Evolutionary conservation across 2,113 vertebrate species (phyloP).

Genomic region (Tyto alba): DNA sequence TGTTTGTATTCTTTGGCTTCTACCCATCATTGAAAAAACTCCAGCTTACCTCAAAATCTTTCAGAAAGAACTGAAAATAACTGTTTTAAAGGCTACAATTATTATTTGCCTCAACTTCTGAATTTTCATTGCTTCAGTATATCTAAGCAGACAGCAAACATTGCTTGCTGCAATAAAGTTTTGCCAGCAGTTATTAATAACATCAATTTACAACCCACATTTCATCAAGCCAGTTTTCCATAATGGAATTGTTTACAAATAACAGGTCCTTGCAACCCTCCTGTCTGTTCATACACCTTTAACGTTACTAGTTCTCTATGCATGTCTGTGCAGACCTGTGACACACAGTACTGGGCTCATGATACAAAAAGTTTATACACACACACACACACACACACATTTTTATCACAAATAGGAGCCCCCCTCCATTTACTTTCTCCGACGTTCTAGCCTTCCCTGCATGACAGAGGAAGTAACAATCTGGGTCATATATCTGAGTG

Average conservation of each 20-base stretch:
- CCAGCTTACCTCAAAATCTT: background rate
- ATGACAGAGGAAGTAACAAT: background rate
- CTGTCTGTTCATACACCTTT: background rate
- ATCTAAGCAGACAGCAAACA: background rate
- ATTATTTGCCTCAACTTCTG: background rate
- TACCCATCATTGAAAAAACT: background rate
- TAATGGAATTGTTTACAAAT: background rate
- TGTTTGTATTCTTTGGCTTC: background rate
- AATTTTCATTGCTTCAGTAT: background rate
- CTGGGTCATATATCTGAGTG: accelerated
- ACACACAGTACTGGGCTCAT: background rate
- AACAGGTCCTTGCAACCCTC: accelerated
- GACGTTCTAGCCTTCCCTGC: background rate
- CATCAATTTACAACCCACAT: background rate
- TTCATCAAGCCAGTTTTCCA: background rate
- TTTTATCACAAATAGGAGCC: background rate
- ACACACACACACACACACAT: too few relatives aligned
- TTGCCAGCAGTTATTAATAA: background rate
- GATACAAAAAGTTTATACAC: background rate
- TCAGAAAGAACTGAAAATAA: background rate
- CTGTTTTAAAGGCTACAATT: background rate
- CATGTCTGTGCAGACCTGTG: background rate
- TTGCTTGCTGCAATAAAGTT: background rate
- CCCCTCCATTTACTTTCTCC: background rate
- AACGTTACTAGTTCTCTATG: background rate